These are phyloP conservation scores for Eubucco bourcierii DNA, from an alignment of 2,113 vertebrate genomes.

Conservation along the genomic window DNA sequence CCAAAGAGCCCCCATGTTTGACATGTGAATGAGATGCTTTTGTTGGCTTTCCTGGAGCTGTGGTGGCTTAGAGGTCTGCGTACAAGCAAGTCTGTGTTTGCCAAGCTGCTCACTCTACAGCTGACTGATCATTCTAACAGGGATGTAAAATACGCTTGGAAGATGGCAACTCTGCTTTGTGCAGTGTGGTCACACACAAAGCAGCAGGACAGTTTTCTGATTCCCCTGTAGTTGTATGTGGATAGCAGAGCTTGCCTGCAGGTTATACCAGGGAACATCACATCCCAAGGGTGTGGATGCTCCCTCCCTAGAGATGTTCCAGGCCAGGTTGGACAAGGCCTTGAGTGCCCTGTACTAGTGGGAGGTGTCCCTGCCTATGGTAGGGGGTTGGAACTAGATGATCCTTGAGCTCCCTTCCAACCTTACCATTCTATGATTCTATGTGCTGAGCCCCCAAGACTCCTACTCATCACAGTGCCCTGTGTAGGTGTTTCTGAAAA, in stretches of 20 bases:
- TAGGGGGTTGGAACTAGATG: too few species aligned
- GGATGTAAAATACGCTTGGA: not conserved
- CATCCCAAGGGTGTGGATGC: not conserved
- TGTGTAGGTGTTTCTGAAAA: not conserved
- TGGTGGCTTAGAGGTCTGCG: not conserved
- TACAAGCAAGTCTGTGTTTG: not conserved
- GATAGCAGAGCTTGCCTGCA: not conserved
- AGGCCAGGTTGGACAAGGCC: too few species aligned
- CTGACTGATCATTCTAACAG: not conserved
- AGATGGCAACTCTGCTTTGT: not conserved
- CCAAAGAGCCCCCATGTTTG: not conserved
- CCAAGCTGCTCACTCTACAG: not conserved
- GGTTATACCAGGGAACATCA: not conserved
- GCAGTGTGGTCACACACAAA: rapidly evolving
- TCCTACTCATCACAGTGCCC: not conserved
- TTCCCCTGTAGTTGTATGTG: not conserved
- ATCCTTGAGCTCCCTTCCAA: too few species aligned
- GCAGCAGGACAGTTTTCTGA: not conserved
- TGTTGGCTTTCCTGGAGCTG: not conserved
- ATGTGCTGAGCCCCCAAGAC: not conserved
- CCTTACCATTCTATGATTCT: too few species aligned
- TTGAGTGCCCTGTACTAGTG: too few species aligned
- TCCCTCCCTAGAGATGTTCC: too few species aligned
- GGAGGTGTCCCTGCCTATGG: too few species aligned
- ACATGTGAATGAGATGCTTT: not conserved